Evolutionary conservation across 1,140 invertebrate genomes (phyloP), one percentile per base, ranked within the genome.

Genomic region (Andrena cerasifolii): DNA sequence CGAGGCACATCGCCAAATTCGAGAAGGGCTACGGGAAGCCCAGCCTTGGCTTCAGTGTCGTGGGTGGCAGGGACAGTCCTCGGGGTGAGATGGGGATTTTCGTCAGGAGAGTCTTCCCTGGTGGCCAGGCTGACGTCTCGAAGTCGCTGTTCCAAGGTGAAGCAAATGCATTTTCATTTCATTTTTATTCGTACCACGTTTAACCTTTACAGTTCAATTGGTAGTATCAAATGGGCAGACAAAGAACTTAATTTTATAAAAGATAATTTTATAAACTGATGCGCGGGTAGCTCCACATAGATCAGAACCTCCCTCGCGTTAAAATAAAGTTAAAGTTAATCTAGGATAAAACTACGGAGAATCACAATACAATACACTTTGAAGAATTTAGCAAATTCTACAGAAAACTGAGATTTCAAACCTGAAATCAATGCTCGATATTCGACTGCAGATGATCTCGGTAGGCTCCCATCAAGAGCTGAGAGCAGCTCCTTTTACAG

Each of bases 71-170:
- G 54, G 96, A 96, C 87, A 96, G 95, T 4, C 94, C 95, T 0
- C 93, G 94, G 67, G 96, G 96, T 0, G 93, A 94, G 63, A 95
- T 96, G 92, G 95, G 95, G 0, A 96, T 97, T 75, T 96, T 95
- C 89, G 95, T 96, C 43, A 94, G 96, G 81, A 94, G 95, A 36
- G 94, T 97, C 65, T 95, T 96, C 76, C 94, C 95, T 12, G 93
- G 94, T 51, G 96, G 96, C 1, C 94, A 96, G 80, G 95, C 96
- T 10, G 94, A 95, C 26, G 94, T 95, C 62, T 94, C 95, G 76
- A 95, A 95, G 40, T 91, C 93, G 70, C 92, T 96, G n/a, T 94
- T 93, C 83, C 95, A 96, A 95, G 96, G 96, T 96, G 85, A n/a
- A 56, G 12, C n/a, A 7, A 18, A 16, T 5, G 24, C 6, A 18